A percentile compares a stretch with the other conserved stretches of the same genome.
Conservation (phyloP, 2,888 invertebrate genomes). For the Perithous albicinctus region DNA sequence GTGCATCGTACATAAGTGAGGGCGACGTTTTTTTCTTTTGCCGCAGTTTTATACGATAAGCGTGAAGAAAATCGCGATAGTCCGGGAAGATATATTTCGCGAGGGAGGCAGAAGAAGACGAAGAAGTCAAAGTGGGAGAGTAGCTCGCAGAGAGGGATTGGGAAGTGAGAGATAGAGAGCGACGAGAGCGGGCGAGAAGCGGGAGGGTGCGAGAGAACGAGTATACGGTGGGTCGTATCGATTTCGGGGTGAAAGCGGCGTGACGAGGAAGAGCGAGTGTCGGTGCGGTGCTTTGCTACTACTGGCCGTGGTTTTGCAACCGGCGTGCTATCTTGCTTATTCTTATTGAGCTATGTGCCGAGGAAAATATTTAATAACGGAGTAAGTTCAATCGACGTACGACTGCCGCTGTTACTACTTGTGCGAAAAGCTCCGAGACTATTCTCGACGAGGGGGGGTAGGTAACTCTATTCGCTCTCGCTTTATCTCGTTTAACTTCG, state of each 20-base stretch:
- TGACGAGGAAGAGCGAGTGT: constrained; percentile 64
- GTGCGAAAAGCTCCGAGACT: constrained; percentile 31
- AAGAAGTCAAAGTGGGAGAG: constrained; percentile 21
- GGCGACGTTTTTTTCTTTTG: background rate
- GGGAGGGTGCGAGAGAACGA: constrained; percentile 63
- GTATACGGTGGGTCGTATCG: constrained; percentile 76
- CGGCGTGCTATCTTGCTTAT: constrained; percentile 28
- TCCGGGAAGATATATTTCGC: background rate
- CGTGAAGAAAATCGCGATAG: background rate
- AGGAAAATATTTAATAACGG: constrained; percentile 12
- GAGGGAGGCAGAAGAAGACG: background rate
- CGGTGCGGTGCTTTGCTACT: constrained; percentile 60
- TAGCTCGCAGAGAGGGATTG: constrained; percentile 37
- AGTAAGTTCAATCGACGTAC: constrained; percentile 32
- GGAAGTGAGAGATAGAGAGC: constrained; percentile 27
- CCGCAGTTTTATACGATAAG: background rate
- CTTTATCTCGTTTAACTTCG: constrained; percentile 19
- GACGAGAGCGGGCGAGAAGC: constrained; percentile 25
- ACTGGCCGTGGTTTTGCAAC: constrained; percentile 52
- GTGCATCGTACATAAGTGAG: constrained; percentile 15
- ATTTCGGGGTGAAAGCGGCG: constrained; percentile 73
- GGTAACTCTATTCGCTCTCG: constrained; percentile 40
- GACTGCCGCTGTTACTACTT: constrained; percentile 21
- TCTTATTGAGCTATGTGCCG: constrained; percentile 28
- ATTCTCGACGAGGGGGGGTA: constrained; percentile 9